Evolutionary conservation across 2,797 vertebrate species (phyloP).

Genomic region (Sorex maritimensis): DNA sequence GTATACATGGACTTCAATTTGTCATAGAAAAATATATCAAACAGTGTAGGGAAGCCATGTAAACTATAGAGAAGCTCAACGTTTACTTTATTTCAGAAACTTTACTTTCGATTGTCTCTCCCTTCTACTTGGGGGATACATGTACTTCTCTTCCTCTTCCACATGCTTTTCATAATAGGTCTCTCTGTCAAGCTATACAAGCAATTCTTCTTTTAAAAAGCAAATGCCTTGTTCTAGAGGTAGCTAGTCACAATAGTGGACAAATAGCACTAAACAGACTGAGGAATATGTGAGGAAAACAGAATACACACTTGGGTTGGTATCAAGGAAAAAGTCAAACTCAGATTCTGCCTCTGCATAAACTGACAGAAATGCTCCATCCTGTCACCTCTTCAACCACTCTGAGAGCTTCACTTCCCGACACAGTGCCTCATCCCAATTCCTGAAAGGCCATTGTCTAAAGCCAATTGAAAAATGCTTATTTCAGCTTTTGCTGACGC

Average conservation of each 20-base stretch:
- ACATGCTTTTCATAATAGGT: neutral
- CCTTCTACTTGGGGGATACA: neutral
- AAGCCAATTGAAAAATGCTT: too few species aligned
- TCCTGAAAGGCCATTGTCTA: too few species aligned
- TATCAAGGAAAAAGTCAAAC: neutral
- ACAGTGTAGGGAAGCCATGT: too few species aligned
- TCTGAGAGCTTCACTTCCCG: neutral
- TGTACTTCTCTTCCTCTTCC: neutral
- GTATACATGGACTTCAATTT: neutral
- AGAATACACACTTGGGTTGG: neutral
- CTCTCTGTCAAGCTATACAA: neutral
- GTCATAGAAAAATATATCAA: neutral
- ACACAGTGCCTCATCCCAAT: neutral
- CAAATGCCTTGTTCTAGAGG: neutral
- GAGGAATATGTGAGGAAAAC: neutral
- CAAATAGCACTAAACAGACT: neutral
- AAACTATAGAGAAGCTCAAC: neutral
- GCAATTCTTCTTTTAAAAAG: conserved; percentile 32
- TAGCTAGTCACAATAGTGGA: neutral
- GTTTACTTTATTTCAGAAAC: conserved; percentile 27
- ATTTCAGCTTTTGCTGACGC: neutral
- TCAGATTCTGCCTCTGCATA: too few species aligned
- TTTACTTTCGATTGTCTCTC: neutral
- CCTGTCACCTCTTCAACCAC: neutral
- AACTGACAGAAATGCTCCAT: accelerated